Base-by-base conservation (phyloP, 2,888 invertebrate genomes). In the Nudaria mundana region DNA sequence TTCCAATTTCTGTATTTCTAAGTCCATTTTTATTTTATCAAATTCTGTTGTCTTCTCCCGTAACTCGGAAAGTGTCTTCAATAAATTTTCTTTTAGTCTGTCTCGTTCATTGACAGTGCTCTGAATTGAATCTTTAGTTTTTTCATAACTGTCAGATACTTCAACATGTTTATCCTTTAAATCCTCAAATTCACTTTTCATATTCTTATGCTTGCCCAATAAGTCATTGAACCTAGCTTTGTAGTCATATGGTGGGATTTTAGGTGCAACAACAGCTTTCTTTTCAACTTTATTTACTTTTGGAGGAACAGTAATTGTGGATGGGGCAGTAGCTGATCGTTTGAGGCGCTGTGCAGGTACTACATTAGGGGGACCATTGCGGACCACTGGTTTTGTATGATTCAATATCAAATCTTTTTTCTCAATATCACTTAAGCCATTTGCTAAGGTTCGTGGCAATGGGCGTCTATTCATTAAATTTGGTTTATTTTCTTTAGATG, bases 141-240 rank as follows among this genome's bases (percentile, higher is more conserved):
- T 85, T 54, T 91, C 91, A 51, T 89, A 86, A 40, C 90, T 86
- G 39, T 83, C 87, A 6, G 89, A 79, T 0, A 90, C 71, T 48
- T 89, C 89, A 49, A 90, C 81, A 42, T 91, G 79, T 50, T 87
- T 87, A 25, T 90, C 90, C 57, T 86, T 81, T 22, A 91, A 67
- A 11, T 87, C 82, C 28, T 75, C 88, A 41, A 87, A 81, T 56
- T 91, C 90, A 33, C 71, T 76, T 60, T 91, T 91, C 7, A 92
- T 71, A 0, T 56, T 66, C 49, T 90, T 90, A 51, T 92, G 88
- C 67, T 93, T 92, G 42, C 91, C 91, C 10, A 87, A 67, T 33
- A 94, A 78, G 55, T 91, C 90, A 61, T 90, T 81, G 51, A 91
- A 91, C 33, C 93, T 90, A 16, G 92, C 92, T 71, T 93, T 92